Percentiles rank a stretch among this genome's conserved stretches.
These are phyloP conservation scores for Aethes cnicana DNA, from an alignment of 2,888 invertebrate species.

Conservation along the genomic window DNA sequence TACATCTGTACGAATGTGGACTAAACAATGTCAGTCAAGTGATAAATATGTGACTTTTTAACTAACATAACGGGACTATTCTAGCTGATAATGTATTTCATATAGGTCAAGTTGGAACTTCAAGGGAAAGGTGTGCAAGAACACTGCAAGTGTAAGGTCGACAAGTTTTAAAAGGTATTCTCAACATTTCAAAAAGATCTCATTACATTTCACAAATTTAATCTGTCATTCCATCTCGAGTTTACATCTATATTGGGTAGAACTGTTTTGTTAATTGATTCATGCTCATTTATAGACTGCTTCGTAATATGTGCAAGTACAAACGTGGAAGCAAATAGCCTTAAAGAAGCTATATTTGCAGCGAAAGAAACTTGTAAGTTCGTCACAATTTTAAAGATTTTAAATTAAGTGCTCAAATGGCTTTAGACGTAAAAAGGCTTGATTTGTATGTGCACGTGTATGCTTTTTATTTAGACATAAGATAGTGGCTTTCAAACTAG, in stretches of 20 bases:
- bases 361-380: conserved; percentile 1
- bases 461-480: conserved; percentile 4
- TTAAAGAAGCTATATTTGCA: conserved; percentile 17
- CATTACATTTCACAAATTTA: conserved; percentile 21
- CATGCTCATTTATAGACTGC: conserved; percentile 23
- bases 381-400: conserved; percentile 15
- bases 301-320: conserved; percentile 4
- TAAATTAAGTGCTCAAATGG: conserved; percentile 24
- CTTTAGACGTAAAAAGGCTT: conserved; percentile 13
- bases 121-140: background rate
- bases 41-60: conserved; percentile 30
- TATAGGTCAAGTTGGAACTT: conserved; percentile 3
- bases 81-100: conserved; percentile 18
- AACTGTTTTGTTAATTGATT: conserved; percentile 6
- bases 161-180: conserved; percentile 18
- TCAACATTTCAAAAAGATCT: conserved; percentile 28
- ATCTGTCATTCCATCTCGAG: conserved; percentile 28
- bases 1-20: too few species aligned
- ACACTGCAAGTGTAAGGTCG: conserved; percentile 14
- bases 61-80: conserved; percentile 15
- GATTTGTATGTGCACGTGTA: conserved; percentile 12
- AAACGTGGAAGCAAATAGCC: conserved; percentile 12
- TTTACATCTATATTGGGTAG: conserved; percentile 11
- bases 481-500: conserved; percentile 21
- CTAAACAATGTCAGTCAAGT: conserved; percentile 14